These are phyloP conservation scores for rabbit (Oryctolagus cuniculus) DNA, from an alignment of 2,113 vertebrate genomes.

Conservation along the genomic window DNA sequence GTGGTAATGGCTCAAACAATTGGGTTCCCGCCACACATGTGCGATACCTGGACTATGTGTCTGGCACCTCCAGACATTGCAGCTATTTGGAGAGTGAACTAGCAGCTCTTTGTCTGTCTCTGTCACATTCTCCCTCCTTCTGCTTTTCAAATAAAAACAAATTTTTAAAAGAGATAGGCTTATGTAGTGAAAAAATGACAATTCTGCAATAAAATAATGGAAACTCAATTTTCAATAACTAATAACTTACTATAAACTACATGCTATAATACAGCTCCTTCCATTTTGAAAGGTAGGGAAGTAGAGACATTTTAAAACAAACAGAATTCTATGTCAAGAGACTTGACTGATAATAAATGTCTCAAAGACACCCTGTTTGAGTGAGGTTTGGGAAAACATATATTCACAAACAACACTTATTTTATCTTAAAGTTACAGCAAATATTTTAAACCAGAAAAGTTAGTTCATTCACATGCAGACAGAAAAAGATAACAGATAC, in stretches of 20 bases:
- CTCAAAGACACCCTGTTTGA: conserved; percentile 36
- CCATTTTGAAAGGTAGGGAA: conserved; percentile 31
- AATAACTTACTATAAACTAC: background rate
- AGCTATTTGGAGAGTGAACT: too few species aligned
- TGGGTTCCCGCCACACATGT: too few species aligned
- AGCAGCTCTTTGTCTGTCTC: too few species aligned
- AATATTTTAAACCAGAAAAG: conserved; percentile 39
- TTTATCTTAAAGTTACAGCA: conserved; percentile 11
- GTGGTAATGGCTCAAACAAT: too few species aligned
- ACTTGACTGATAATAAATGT: background rate
- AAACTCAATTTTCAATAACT: background rate
- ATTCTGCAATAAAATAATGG: background rate
- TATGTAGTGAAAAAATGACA: background rate
- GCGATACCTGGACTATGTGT: too few species aligned
- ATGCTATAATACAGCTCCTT: background rate
- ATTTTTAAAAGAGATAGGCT: background rate
- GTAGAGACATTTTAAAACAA: conserved; percentile 5
- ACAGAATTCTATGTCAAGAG: conserved; percentile 5
- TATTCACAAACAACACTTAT: conserved; percentile 23
- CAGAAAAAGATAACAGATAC: background rate
- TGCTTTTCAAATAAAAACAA: too few species aligned
- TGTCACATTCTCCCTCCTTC: too few species aligned
- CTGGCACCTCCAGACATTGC: too few species aligned
- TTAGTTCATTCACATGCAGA: background rate
- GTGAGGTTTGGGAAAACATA: conserved; percentile 21